Base-by-base conservation (phyloP, 2,888 invertebrate species). In the Cybosia mesomella region DNA sequence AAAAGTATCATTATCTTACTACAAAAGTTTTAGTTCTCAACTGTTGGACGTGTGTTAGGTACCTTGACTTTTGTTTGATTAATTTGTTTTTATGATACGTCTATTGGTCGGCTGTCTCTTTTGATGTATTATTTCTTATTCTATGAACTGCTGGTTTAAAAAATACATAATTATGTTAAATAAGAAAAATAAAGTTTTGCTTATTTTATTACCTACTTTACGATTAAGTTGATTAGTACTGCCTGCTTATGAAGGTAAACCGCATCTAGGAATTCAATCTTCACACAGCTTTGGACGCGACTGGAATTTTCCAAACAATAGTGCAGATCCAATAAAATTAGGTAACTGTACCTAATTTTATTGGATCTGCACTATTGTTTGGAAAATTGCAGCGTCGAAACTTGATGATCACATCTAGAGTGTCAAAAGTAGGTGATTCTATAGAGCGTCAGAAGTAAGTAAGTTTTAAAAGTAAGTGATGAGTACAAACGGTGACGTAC, bases 1-100 rank as follows among this genome's bases (percentile, higher is more conserved):
- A 82, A 81, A 71, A 67, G 60, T 66, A 64, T 73, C 65, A 67
- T 72, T 77, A 76, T 75, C 77, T 60, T 43, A 43, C 64, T 67
- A 53, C 11, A 55, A 71, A 77, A 76, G 64, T 79, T 76, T 66
- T 49, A 72, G 70, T 73, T 69, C 34, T 34, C 13, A 53, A 59
- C 11, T 68, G 54, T 67, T 59, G 49, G 58, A 58, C 43, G 21
- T 55, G 22, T 68, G 54, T 60, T 32, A n/a, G n/a, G n/a, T n/a
- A 32, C 61, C 65, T 69, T 59, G 58, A 66, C 62, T 66, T 55
- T 65, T 62, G 65, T 65, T 58, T 68, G 65, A 68, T 68, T 69
- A 69, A 65, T 60, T 53, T 49, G 58, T 65, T 66, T 66, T 61
- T 61, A 60, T 54, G 13, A 39, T 60, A 60, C 5, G 28, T 15